These are phyloP conservation scores for Mustela nigripes DNA, from an alignment of 2,113 vertebrate species.

Conservation along the genomic window DNA sequence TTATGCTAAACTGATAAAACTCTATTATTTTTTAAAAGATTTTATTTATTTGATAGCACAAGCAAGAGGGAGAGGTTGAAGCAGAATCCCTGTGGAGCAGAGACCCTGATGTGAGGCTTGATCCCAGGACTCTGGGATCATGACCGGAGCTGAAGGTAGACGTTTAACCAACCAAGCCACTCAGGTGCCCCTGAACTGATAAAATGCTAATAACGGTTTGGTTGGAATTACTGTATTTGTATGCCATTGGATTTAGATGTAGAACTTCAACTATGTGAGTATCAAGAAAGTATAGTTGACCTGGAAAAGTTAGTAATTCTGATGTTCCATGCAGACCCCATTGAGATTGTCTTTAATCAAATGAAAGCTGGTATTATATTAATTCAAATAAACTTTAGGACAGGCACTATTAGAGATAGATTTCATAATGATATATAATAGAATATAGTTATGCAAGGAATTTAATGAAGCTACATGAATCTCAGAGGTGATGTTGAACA, in stretches of 20 bases:
- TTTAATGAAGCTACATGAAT: background rate
- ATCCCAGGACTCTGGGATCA: too few relatives aligned
- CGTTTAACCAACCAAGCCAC: too few relatives aligned
- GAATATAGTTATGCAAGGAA: background rate
- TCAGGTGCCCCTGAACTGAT: too few relatives aligned
- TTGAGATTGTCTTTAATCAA: conserved; percentile 10
- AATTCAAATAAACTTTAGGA: background rate
- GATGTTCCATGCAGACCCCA: background rate
- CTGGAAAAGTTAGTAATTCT: background rate
- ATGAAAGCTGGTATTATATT: conserved; percentile 20
- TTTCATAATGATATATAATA: conserved; percentile 22
- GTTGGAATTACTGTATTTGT: background rate
- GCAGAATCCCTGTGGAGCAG: too few relatives aligned
- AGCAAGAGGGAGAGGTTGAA: too few relatives aligned
- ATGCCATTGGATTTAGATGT: background rate
- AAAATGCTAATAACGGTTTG: conserved; percentile 19
- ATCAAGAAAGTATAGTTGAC: conserved; percentile 18
- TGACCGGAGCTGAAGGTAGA: too few relatives aligned
- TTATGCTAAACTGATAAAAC: background rate
- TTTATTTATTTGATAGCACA: too few relatives aligned
- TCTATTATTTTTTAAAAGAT: background rate
- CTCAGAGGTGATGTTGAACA: background rate
- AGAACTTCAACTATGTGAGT: background rate
- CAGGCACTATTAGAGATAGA: background rate
- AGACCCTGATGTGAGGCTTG: too few relatives aligned